phyloP scores from a whole-genome alignment of 2,113 vertebrate species.

The Tyrannus savana region DNA sequence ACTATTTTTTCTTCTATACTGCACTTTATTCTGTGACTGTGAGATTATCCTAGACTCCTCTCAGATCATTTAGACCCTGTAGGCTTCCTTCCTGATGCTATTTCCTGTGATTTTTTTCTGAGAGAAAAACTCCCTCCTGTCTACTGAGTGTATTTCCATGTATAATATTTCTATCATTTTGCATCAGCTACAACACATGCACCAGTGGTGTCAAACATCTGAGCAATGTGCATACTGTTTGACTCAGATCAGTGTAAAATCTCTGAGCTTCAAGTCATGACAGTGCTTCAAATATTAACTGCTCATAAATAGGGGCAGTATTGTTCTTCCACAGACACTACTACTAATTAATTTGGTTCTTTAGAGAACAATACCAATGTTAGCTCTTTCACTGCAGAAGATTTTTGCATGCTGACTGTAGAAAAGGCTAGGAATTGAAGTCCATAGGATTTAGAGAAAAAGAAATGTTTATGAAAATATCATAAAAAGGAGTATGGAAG shows the following conservation, averaged over 20 bases:
- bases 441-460: background rate
- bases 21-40: background rate
- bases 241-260: background rate
- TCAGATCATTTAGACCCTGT: background rate
- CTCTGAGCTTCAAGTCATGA: background rate
- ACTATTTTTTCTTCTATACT: background rate
- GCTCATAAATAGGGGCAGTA: background rate
- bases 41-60: background rate
- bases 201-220: background rate
- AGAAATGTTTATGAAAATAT: background rate
- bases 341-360: background rate
- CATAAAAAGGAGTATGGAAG: background rate
- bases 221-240: background rate
- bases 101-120: background rate
- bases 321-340: background rate
- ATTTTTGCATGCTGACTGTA: background rate
- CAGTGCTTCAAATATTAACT: background rate
- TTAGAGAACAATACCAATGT: background rate
- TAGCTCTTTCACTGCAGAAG: background rate
- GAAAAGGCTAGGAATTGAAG: background rate
- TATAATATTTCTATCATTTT: slow-evolving; percentile 1
- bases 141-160: background rate
- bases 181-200: background rate
- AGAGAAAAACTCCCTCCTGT: background rate
- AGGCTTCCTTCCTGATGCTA: background rate